Evolutionary conservation across 2,888 invertebrate species (phyloP), one percentile per base, ranked within the genome.

Genomic region (Drosophila quasianomalipes): DNA sequence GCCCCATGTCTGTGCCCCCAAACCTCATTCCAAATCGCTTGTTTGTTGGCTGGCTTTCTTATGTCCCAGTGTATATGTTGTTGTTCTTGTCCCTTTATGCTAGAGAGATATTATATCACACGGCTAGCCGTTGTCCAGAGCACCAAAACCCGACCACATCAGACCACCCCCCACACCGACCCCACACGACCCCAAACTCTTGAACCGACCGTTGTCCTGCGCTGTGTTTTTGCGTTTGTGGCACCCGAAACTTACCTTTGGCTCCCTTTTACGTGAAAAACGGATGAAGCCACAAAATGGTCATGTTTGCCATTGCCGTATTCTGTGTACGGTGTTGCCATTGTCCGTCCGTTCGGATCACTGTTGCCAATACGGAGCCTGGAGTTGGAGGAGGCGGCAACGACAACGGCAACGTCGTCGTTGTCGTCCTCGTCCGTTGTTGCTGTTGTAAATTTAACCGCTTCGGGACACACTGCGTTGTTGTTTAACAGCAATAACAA

Each of bases 401-500:
- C 33, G 53, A 16, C 30, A 75, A 76, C 73, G 73, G 72, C 16
- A 55, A 61, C 33, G 53, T 31, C 30, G 52, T 44, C 44, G 52
- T 52, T 6, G 16, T 55, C 35, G 54, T 37, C 16, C 22, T 54
- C 60, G 55, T 61, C 54, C 51, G 57, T 66, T 72, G 85, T 81
- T 81, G 80, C 79, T 90, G 89, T 91, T 92, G 91, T 91, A 86
- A 84, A 86, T 91, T 92, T 90, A 91, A 92, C 89, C 92, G 93
- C 92, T 93, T 88, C 91, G 92, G 92, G 92, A 92, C 89, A 92
- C 88, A 85, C 78, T 92, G 82, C 81, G 83, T 85, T 86, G 89
- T 85, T 87, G 82, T 85, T 81, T 71, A 82, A 87, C 82, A 81
- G 82, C 80, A 90, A 90, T 81, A 91, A 90, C 89, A 90, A 90